phyloP scores from a whole-genome alignment of 2,797 vertebrate species.

The Babyrousa celebensis region DNA sequence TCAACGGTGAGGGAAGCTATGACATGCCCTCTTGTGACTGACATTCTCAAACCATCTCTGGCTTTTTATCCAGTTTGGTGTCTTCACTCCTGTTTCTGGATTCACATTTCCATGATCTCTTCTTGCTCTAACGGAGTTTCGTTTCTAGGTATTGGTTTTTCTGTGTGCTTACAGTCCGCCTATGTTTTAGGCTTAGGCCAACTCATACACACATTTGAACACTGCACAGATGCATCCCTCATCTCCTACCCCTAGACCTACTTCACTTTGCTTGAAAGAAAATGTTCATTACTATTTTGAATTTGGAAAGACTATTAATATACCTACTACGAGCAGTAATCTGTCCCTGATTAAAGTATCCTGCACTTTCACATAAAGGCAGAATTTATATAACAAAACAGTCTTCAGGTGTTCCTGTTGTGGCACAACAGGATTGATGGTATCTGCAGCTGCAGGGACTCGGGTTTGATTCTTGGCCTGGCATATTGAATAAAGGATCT shows the following conservation, averaged over 20 bases:
- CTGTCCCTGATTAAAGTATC: neutral
- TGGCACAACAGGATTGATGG: no score
- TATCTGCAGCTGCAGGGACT: no score
- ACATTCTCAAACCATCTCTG: neutral
- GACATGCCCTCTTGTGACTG: neutral
- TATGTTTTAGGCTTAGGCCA: neutral
- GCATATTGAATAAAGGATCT: no score
- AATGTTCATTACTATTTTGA: conserved; percentile 8
- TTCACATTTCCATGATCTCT: neutral
- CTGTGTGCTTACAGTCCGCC: neutral
- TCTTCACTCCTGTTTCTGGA: neutral
- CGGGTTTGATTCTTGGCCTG: no score
- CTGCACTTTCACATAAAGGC: neutral
- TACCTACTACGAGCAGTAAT: neutral
- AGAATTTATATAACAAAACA: neutral
- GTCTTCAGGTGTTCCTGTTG: neutral
- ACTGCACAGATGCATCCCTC: neutral
- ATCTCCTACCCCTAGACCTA: neutral
- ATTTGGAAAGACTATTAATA: neutral
- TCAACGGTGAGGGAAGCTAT: neutral
- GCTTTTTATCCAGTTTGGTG: neutral
- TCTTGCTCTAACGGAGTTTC: neutral
- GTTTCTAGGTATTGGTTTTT: neutral
- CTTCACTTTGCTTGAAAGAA: conserved; percentile 14
- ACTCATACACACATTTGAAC: neutral